Conservation (phyloP, 2,113 vertebrate genomes). For the Bettongia penicillata region DNA sequence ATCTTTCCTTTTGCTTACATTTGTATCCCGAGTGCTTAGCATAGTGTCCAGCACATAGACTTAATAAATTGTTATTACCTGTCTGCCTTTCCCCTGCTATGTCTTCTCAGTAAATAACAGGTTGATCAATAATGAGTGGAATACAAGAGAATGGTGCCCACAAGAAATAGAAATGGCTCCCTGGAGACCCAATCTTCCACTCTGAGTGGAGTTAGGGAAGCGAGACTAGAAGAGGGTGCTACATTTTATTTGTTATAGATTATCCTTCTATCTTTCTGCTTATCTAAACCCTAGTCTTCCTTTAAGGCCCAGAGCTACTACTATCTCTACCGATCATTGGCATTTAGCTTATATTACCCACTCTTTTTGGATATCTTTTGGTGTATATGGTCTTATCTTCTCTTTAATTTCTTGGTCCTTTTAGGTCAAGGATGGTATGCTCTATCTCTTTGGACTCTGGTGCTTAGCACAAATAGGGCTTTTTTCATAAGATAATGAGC, state of each 20-base stretch:
- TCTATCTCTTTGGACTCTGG: background rate
- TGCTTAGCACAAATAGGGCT: background rate
- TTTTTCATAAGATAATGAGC: background rate
- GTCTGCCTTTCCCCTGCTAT: background rate
- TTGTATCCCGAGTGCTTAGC: background rate
- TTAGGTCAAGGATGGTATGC: background rate
- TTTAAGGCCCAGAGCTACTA: background rate
- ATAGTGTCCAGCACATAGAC: background rate
- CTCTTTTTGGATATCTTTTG: slow-evolving; percentile 10
- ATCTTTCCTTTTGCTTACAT: too few species aligned
- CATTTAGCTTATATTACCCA: background rate
- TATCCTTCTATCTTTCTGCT: background rate
- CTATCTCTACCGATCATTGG: background rate
- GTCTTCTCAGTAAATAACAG: background rate
- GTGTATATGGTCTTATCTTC: slow-evolving; percentile 9
- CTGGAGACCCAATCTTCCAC: background rate
- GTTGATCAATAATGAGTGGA: background rate
- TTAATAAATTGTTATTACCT: background rate
- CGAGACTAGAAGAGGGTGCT: background rate
- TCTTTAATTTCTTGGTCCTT: background rate
- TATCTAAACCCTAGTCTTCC: background rate
- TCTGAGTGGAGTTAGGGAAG: background rate
- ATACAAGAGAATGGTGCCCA: background rate
- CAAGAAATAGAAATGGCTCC: background rate
- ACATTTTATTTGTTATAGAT: background rate